A percentile compares a stretch with the other conserved stretches of the same genome.
Evolutionary conservation across 2,888 invertebrate genomes (phyloP).

Genomic region (Campoplex capitator): DNA sequence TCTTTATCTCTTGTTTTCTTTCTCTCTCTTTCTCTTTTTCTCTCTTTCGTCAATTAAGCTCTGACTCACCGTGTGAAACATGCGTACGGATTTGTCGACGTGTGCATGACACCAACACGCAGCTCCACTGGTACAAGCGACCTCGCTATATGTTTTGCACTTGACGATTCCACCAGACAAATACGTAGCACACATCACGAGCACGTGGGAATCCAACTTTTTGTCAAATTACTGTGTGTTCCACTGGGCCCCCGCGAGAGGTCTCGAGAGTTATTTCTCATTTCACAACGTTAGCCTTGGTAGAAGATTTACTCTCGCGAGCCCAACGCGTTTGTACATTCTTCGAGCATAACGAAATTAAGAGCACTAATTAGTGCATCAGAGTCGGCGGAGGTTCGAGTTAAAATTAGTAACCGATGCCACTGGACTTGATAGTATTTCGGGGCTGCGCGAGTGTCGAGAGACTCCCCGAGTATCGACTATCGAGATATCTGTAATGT

Average conservation of each 20-base stretch:
- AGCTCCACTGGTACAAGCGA: neutral
- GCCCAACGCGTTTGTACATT: conserved; percentile 1
- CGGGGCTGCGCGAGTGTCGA: neutral
- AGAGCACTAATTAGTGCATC: conserved; percentile 21
- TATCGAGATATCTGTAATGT: neutral
- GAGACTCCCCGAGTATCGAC: neutral
- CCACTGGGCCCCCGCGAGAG: neutral
- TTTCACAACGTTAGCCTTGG: neutral
- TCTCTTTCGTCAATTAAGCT: conserved; percentile 75
- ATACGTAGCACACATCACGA: conserved; percentile 31
- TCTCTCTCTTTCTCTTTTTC: conserved; percentile 50
- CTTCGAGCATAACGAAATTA: conserved; percentile 4
- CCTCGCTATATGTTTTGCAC: conserved; percentile 7
- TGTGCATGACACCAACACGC: neutral
- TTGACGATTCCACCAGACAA: conserved; percentile 34
- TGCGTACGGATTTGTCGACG: neutral
- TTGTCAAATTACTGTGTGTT: conserved; percentile 69
- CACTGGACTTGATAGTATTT: neutral
- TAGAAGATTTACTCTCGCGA: neutral
- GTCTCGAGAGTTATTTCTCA: conserved; percentile 1
- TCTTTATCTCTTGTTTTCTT: conserved; percentile 59
- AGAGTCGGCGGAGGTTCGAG: neutral
- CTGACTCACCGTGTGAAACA: conserved; percentile 73
- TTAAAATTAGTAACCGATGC: neutral
- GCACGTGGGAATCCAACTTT: conserved; percentile 74